These are phyloP conservation scores for Oligia latruncula DNA, from an alignment of 2,888 invertebrate genomes.

Conservation along the genomic window DNA sequence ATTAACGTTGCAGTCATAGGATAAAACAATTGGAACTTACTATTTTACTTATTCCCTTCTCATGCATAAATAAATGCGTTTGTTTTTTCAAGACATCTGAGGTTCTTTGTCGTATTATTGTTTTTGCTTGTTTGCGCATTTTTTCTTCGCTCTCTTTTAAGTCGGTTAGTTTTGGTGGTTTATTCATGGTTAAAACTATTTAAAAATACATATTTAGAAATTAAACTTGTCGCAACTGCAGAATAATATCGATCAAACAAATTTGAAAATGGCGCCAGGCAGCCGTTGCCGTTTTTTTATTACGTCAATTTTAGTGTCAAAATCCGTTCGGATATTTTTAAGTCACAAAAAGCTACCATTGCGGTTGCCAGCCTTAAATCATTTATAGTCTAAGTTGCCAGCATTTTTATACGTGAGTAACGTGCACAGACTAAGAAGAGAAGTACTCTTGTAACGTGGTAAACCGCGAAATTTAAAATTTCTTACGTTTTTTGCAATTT, in stretches of 20 bases:
- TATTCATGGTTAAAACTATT: conserved; percentile 48
- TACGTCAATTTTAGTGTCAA: background rate
- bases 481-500: no score
- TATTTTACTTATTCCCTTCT: conserved; percentile 89
- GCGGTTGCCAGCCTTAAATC: background rate
- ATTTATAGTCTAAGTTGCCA: background rate
- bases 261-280: conserved; percentile 76
- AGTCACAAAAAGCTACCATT: background rate
- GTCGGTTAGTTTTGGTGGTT: conserved; percentile 56
- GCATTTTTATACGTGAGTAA: background rate
- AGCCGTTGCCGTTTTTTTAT: background rate
- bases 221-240: conserved; percentile 35
- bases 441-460: no score
- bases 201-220: conserved; percentile 53
- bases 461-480: no score
- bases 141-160: conserved; percentile 77
- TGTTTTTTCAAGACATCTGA: conserved; percentile 75
- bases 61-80: conserved; percentile 90
- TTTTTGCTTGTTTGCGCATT: conserved; percentile 82
- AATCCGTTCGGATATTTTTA: conserved; percentile 19
- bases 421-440: no score
- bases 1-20: background rate
- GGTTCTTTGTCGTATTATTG: conserved; percentile 77
- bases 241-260: conserved; percentile 73
- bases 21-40: conserved; percentile 81